Conservation (phyloP, 2,888 invertebrate species). For the Eupithecia tripunctaria region DNA sequence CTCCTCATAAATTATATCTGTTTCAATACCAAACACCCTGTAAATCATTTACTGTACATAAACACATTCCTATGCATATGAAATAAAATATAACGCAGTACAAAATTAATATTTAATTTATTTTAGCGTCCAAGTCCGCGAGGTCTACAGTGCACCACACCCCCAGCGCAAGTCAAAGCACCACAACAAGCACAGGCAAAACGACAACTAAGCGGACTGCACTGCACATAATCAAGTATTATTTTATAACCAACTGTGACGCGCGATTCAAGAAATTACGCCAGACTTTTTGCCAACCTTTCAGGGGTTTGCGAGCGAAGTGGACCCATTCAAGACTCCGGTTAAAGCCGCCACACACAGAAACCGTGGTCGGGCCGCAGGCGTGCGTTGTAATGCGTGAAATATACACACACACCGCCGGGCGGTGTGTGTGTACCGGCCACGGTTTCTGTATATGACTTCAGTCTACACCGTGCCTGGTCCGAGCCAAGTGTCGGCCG, state of each 20-base stretch:
- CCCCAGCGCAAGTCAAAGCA: constrained; percentile 70
- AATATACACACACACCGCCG: too few relatives aligned
- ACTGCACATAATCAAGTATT: background rate
- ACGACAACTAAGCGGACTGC: constrained; percentile 49
- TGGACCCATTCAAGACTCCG: too few relatives aligned
- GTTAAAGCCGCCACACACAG: too few relatives aligned
- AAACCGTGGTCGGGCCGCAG: too few relatives aligned
- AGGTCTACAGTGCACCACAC: constrained; percentile 74
- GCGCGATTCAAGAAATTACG: background rate
- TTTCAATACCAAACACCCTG: too few relatives aligned
- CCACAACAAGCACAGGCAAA: constrained; percentile 48
- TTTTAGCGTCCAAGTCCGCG: constrained; percentile 69
- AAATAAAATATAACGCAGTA: background rate
- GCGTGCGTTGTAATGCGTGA: too few relatives aligned
- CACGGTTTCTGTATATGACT: too few relatives aligned
- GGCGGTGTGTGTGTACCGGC: too few relatives aligned
- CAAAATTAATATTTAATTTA: constrained; percentile 1
- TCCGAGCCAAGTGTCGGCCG: too few relatives aligned
- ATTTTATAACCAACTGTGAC: constrained; percentile 6
- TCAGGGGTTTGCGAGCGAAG: background rate
- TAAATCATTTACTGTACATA: background rate
- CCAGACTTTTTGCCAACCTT: background rate
- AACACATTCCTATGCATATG: background rate
- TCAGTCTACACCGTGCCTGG: too few relatives aligned
- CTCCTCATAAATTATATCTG: too few relatives aligned